phyloP scores from a whole-genome alignment of 2,113 vertebrate species.

The Colistium nudipinnis region DNA sequence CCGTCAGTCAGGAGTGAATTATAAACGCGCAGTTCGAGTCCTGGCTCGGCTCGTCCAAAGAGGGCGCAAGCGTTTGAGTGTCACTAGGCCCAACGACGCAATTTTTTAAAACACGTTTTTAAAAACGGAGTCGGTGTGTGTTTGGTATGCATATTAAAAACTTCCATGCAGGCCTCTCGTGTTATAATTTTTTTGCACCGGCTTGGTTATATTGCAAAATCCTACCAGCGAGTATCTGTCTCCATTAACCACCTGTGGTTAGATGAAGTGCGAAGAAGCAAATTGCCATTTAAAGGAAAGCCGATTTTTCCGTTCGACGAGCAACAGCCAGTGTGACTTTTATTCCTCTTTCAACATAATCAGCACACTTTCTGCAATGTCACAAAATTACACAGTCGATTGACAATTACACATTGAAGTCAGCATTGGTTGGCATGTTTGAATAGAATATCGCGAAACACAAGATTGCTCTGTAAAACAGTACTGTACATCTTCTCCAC shows the following conservation, averaged over 20 bases:
- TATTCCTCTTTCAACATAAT: slow-evolving; percentile 68
- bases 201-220: too few species aligned
- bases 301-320: not conserved
- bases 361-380: slow-evolving; percentile 59
- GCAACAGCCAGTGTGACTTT: slow-evolving; percentile 49
- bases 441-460: slow-evolving; percentile 59
- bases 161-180: too few species aligned
- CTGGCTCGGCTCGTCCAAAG: slow-evolving; percentile 15
- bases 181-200: too few species aligned
- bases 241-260: not conserved
- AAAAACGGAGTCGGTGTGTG: too few species aligned
- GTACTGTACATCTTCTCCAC: slow-evolving; percentile 48
- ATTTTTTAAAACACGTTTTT: too few species aligned
- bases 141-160: too few species aligned
- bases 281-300: slow-evolving; percentile 21
- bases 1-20: slow-evolving; percentile 44
- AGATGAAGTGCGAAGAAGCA: not conserved
- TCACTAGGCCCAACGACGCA: too few species aligned
- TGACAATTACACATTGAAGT: slow-evolving; percentile 60
- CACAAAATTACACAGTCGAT: slow-evolving; percentile 68
- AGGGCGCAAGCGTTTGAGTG: too few species aligned
- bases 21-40: slow-evolving; percentile 32
- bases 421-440: slow-evolving; percentile 53
- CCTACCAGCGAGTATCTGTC: too few species aligned
- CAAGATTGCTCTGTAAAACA: slow-evolving; percentile 38